Percentiles rank a stretch among this genome's conserved stretches.
Conservation (phyloP, 2,113 vertebrate species). For the Pongo abelii region DNA sequence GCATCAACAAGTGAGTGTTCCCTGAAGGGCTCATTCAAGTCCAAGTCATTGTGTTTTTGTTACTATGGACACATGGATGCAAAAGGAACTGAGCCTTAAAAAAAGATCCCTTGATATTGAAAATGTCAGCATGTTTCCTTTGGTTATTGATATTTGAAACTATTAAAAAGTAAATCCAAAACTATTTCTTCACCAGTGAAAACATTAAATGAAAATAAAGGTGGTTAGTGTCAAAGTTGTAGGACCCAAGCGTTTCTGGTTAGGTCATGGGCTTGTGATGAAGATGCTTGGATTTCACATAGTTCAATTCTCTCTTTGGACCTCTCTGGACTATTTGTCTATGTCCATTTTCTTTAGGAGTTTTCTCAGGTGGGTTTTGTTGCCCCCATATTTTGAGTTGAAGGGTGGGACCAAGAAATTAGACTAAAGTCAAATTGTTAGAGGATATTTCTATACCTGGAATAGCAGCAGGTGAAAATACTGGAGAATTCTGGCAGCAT, state of each 20-base stretch:
- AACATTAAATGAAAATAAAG: not conserved
- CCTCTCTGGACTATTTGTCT: not conserved
- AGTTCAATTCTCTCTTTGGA: not conserved
- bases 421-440: not conserved
- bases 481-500: not conserved
- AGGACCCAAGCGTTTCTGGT: not conserved
- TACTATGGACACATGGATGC: not conserved
- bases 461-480: not conserved
- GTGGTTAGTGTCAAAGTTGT: not conserved
- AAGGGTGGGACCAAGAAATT: not conserved
- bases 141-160: not conserved
- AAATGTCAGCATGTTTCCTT: not conserved
- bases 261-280: not conserved
- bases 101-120: not conserved
- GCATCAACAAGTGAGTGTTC: not conserved
- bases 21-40: not conserved
- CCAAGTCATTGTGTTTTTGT: not conserved
- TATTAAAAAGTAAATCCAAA: not conserved
- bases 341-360: not conserved
- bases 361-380: not conserved
- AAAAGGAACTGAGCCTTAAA: not conserved
- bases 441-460: not conserved
- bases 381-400: not conserved
- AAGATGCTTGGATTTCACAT: not conserved
- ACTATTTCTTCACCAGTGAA: not conserved